These are phyloP conservation scores for Coilia nasus DNA, from an alignment of 2,797 vertebrate species.

Conservation along the genomic window DNA sequence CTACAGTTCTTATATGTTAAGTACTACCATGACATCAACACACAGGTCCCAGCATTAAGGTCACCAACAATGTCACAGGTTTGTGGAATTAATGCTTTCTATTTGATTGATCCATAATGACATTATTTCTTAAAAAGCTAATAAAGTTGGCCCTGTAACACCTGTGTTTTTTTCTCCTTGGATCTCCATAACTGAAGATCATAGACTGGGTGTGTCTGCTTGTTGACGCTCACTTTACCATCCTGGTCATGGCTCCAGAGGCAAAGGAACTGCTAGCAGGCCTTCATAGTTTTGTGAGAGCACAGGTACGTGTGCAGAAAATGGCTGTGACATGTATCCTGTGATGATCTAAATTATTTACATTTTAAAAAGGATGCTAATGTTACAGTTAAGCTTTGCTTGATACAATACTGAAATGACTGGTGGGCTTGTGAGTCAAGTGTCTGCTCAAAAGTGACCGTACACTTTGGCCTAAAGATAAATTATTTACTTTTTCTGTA, in stretches of 20 bases:
- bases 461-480: not conserved
- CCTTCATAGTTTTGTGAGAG: slow-evolving; percentile 86
- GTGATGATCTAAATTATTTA: not conserved
- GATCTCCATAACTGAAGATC: slow-evolving; percentile 71
- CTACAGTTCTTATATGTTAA: slow-evolving; percentile 88
- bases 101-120: no score
- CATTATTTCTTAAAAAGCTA: no score
- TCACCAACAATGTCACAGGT: slow-evolving; percentile 87
- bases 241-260: slow-evolving; percentile 90
- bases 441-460: not conserved
- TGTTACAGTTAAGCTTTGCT: not conserved
- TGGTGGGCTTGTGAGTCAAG: not conserved
- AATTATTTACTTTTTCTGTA: not conserved
- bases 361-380: not conserved
- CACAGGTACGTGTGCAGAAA: slow-evolving; percentile 77
- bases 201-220: slow-evolving; percentile 95
- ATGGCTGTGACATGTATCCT: not conserved
- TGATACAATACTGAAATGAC: not conserved
- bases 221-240: slow-evolving; percentile 92
- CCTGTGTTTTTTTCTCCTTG: not conserved
- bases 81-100: slow-evolving; percentile 34
- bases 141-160: not conserved
- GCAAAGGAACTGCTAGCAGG: slow-evolving; percentile 81
- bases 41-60: slow-evolving; percentile 68
- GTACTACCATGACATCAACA: slow-evolving; percentile 77